Evolutionary conservation across 92 coral and sea anemone species (phyloP), one percentile per base, ranked within the genome.

Genomic region (Desmophyllum pertusum): DNA sequence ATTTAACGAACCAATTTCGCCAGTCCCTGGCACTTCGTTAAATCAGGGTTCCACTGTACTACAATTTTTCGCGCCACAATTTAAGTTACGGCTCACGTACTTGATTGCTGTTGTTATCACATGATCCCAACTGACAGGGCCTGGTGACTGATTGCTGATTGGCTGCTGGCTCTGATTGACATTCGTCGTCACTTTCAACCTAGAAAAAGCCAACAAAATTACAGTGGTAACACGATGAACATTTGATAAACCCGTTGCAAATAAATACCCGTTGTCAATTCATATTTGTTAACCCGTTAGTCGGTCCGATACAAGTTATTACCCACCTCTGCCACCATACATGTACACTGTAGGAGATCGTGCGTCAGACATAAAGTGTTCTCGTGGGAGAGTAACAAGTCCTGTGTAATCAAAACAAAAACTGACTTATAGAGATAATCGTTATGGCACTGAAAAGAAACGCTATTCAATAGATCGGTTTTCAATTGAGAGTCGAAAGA

Each of bases 361-460:
- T 96, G 98, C 27, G 98, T 96, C 61, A 91, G 75, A 76, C 98
- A 96, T 37, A 82, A 67, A 9, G 91, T 92, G 51, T 81, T 90
- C 66, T 89, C 92, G 74, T 94, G n/a, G 93, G 10, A 96, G 93
- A 3, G 95, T 84, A 73, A 96, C 94, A n/a, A 73, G 84, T 96
- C 98, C 98, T 95, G 80, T 19, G 35, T 29, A 33, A 11, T 51
- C 0, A 39, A 17, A 25, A n/a, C n/a, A 38, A 45, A 15, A 50
- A 59, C 5, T 31, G 0, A 52, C 5, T 37, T 15, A 33, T 18
- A 31, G n/a, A n/a, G n/a, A n/a, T n/a, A n/a, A n/a, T n/a, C n/a
- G 21, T 42, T 18, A 25, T 36, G 3, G 5, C 0, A 3, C 31
- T 69, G 27, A 17, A 35, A 37, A 23, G 15, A 39, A 29, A n/a